Conservation (phyloP, 2,797 vertebrate species). For the Tokudaia tokunoshimensis region DNA sequence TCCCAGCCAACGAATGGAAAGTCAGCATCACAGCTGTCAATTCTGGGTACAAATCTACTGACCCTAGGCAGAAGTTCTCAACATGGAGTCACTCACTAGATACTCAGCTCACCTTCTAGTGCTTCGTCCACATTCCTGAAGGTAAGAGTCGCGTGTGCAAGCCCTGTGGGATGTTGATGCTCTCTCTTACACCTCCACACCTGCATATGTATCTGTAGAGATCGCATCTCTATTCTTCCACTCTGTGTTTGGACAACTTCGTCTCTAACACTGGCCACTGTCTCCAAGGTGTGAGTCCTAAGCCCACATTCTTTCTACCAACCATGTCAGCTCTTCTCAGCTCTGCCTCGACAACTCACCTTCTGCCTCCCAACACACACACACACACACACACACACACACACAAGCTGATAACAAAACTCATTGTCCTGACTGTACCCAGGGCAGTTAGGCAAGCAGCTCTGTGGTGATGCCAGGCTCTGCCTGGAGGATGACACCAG, state of each 20-base stretch:
- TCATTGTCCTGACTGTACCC: neutral
- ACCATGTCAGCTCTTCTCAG: neutral
- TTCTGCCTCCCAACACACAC: neutral
- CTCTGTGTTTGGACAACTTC: neutral
- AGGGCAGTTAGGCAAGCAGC: neutral
- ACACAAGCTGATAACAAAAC: neutral
- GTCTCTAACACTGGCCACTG: neutral
- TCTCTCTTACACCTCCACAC: neutral
- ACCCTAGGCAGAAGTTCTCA: fast-evolving
- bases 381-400: too few species aligned
- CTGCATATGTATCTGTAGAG: neutral
- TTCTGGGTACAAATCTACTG: neutral
- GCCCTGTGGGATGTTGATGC: neutral
- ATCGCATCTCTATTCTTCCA: neutral
- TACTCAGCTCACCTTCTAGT: fast-evolving
- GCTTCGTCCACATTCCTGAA: neutral
- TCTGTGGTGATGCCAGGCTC: neutral
- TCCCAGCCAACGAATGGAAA: neutral
- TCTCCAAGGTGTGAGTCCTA: neutral
- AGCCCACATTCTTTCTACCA: neutral
- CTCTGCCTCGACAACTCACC: neutral
- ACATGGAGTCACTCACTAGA: fast-evolving
- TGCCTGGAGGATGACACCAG: neutral
- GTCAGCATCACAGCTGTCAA: too few species aligned
- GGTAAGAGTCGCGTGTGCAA: neutral